Evolutionary conservation across 1,140 invertebrate species (phyloP).

Genomic region (Ceratosolen solmsi): DNA sequence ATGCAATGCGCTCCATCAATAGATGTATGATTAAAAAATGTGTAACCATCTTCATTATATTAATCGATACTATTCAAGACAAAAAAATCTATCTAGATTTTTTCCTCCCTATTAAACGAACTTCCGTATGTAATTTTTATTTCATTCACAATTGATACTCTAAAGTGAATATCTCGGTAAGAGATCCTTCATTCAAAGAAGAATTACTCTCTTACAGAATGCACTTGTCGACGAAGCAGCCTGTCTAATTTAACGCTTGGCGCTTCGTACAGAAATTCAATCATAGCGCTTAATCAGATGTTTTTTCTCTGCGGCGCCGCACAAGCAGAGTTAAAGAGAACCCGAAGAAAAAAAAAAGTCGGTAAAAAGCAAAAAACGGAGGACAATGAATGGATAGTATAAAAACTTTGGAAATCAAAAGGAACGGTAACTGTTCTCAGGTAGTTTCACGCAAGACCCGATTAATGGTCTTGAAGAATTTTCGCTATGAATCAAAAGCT

Average conservation of each 20-base stretch:
- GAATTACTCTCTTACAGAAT: neutral
- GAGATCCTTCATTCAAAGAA: neutral
- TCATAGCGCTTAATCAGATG: constrained; percentile 25
- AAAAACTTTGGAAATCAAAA: constrained; percentile 2
- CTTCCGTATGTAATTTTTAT: neutral
- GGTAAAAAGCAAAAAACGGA: neutral
- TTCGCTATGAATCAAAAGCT: constrained; percentile 3
- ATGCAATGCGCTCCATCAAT: too few relatives aligned
- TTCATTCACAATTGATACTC: neutral
- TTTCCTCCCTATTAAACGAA: too few relatives aligned
- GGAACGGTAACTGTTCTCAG: constrained; percentile 21
- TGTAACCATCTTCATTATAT: neutral
- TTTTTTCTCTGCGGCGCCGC: neutral
- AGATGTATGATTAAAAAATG: too few relatives aligned
- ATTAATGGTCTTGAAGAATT: constrained; percentile 23
- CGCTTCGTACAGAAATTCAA: constrained; percentile 37
- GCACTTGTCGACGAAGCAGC: neutral
- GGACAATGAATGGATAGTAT: neutral
- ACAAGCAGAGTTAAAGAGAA: neutral
- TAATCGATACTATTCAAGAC: neutral
- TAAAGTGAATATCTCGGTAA: neutral
- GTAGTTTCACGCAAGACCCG: neutral
- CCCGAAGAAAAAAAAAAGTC: neutral
- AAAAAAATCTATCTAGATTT: too few relatives aligned
- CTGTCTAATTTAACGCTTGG: constrained; percentile 31